Conservation (phyloP, 2,797 vertebrate genomes). For the Pempheris klunzingeri region DNA sequence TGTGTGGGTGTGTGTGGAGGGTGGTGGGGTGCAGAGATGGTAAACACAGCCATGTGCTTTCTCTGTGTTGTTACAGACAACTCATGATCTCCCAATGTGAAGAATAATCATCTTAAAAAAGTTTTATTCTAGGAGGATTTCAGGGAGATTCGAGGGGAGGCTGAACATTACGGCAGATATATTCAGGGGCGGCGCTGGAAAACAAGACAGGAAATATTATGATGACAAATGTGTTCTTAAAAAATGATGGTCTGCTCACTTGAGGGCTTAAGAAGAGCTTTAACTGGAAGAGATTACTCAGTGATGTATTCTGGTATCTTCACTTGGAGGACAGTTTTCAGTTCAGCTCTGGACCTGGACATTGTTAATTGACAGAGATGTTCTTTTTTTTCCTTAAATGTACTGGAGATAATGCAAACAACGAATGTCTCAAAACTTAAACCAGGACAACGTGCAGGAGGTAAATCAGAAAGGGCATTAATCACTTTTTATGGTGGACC, state of each 20-base stretch:
- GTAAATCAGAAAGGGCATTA: not conserved
- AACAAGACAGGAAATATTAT: not conserved
- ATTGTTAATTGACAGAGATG: not conserved
- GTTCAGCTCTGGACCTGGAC: too few relatives aligned
- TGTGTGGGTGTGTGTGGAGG: slow-evolving; percentile 28
- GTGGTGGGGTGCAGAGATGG: slow-evolving; percentile 35
- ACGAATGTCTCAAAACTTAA: not conserved
- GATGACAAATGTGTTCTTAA: not conserved
- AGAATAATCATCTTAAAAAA: not conserved
- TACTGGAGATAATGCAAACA: not conserved
- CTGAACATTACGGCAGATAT: not conserved
- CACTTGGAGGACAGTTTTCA: not conserved
- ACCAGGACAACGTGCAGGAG: not conserved
- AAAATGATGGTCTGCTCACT: not conserved
- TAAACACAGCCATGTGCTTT: slow-evolving; percentile 66
- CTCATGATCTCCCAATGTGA: not conserved
- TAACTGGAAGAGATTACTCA: not conserved
- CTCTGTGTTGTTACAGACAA: slow-evolving; percentile 4
- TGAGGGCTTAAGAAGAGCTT: not conserved
- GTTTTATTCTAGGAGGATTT: slow-evolving; percentile 2
- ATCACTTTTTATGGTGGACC: not conserved
- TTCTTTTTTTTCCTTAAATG: not conserved
- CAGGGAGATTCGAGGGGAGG: not conserved
- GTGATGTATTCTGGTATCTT: not conserved
- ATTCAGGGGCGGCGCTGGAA: not conserved